Percentiles rank a stretch among this genome's conserved stretches.
Evolutionary conservation across 2,888 invertebrate genomes (phyloP).

Genomic region (Lepidochrysops patricia): DNA sequence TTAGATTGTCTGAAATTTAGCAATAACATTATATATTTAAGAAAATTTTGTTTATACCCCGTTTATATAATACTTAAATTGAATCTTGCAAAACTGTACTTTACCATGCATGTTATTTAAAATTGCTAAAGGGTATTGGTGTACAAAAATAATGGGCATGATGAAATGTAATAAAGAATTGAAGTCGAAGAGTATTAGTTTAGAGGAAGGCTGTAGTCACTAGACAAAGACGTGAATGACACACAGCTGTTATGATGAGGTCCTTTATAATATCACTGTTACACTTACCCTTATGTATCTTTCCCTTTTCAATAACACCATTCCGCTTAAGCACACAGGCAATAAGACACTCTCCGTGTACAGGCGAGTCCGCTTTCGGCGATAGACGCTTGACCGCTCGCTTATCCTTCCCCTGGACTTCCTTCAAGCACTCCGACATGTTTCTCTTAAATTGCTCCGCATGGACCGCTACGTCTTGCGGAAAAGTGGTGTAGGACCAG

Average conservation of each 20-base stretch:
- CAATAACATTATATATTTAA: background rate
- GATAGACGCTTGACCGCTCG: slow-evolving; percentile 45
- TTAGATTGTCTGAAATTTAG: slow-evolving; percentile 42
- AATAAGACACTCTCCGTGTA: slow-evolving; percentile 60
- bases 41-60: too few relatives aligned
- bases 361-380: slow-evolving; percentile 51
- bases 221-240: too few relatives aligned
- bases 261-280: too few relatives aligned
- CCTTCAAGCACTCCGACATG: slow-evolving; percentile 59
- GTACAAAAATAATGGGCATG: too few relatives aligned
- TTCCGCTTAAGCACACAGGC: slow-evolving; percentile 61
- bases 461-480: slow-evolving; percentile 41
- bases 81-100: too few relatives aligned
- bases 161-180: too few relatives aligned
- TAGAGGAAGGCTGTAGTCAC: too few relatives aligned
- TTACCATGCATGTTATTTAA: background rate
- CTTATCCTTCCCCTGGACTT: slow-evolving; percentile 49
- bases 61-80: too few relatives aligned
- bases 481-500: slow-evolving; percentile 72
- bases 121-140: too few relatives aligned
- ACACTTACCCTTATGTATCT: slow-evolving; percentile 52
- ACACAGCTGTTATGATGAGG: too few relatives aligned
- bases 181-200: too few relatives aligned
- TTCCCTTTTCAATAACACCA: slow-evolving; percentile 50
- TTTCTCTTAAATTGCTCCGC: slow-evolving; percentile 54